phyloP scores from a whole-genome alignment of 1,140 invertebrate genomes.

The Drosophila orosa region DNA sequence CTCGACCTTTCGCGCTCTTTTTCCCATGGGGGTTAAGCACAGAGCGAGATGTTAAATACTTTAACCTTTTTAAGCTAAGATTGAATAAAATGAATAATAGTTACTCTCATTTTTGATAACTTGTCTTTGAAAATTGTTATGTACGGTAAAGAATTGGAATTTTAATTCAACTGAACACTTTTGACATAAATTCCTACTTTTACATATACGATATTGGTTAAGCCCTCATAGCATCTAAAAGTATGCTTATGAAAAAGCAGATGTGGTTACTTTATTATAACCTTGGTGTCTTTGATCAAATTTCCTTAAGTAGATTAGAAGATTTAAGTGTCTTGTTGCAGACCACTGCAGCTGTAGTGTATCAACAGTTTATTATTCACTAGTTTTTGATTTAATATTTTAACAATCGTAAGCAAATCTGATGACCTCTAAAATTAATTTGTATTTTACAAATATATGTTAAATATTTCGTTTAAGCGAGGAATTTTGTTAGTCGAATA shows the following conservation, averaged over 20 bases:
- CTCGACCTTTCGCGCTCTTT: constrained; percentile 24
- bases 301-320: too few species aligned
- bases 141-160: background rate
- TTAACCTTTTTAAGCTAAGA: background rate
- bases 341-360: too few species aligned
- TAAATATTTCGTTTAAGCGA: background rate
- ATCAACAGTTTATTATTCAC: background rate
- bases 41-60: background rate
- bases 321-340: too few species aligned
- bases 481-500: constrained; percentile 3
- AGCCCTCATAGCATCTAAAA: background rate
- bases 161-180: background rate
- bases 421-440: background rate
- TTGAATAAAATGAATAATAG: too few species aligned
- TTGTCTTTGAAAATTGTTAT: too few species aligned
- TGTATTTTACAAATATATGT: background rate
- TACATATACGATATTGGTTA: background rate
- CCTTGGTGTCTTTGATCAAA: background rate
- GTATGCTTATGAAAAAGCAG: background rate
- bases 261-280: too few species aligned
- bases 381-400: background rate
- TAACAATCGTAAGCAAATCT: background rate
- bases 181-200: background rate
- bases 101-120: too few species aligned
- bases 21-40: background rate